Conservation (phyloP, 2,888 invertebrate species). For the Eulithis testata region DNA sequence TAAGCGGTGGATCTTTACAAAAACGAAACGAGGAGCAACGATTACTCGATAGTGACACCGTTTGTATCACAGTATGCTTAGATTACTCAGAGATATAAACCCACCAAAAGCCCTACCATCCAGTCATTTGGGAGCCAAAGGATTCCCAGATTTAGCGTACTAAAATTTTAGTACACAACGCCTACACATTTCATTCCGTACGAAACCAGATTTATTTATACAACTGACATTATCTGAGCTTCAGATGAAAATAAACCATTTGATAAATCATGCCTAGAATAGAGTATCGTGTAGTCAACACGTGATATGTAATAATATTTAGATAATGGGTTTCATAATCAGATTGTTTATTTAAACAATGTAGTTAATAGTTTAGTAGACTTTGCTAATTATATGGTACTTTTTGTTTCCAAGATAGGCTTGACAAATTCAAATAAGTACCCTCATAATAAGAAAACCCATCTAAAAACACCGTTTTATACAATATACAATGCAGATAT, state of each 20-base stretch:
- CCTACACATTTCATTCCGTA: conserved; percentile 26
- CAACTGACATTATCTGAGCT: conserved; percentile 52
- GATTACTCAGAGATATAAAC: background rate
- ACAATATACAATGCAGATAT: too few relatives aligned
- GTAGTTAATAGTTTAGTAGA: too few relatives aligned
- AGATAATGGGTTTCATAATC: conserved; percentile 16
- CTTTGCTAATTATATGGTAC: too few relatives aligned
- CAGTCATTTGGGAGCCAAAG: conserved; percentile 4
- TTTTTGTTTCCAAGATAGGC: too few relatives aligned
- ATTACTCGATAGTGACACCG: too few relatives aligned
- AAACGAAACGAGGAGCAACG: too few relatives aligned
- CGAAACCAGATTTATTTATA: conserved; percentile 49
- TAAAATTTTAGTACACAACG: conserved; percentile 29
- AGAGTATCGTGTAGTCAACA: conserved; percentile 22
- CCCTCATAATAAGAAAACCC: too few relatives aligned
- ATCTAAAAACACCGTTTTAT: too few relatives aligned
- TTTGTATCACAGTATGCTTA: too few relatives aligned
- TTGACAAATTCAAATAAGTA: too few relatives aligned
- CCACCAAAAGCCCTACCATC: conserved; percentile 8
- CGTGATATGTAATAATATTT: conserved; percentile 27
- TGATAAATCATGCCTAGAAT: conserved; percentile 27
- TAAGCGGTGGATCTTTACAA: background rate
- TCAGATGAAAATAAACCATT: conserved; percentile 48
- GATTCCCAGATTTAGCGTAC: conserved; percentile 16
- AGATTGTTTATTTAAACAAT: conserved; percentile 14